Conservation (phyloP, 2,888 invertebrate species). For the Pantelozetes paolii region DNA sequence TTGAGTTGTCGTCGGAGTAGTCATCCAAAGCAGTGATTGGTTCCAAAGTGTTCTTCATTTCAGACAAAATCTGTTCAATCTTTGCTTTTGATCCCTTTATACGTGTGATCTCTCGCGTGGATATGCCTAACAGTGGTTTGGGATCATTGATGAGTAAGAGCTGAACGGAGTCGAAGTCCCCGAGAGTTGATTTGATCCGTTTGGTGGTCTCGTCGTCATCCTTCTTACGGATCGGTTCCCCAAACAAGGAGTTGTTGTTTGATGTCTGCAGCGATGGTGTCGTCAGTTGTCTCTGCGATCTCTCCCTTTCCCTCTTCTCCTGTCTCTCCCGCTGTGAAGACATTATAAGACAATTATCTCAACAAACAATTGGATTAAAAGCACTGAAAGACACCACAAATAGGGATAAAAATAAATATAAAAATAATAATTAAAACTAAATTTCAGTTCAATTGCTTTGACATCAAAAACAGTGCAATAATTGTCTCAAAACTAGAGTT, state of each 20-base stretch:
- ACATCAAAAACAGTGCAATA: constrained; percentile 8
- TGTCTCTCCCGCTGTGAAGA: constrained; percentile 37
- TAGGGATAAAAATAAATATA: not conserved
- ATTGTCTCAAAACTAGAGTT: not conserved
- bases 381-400: not conserved
- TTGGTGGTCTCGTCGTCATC: constrained; percentile 46
- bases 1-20: not conserved
- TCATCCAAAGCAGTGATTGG: constrained; percentile 43
- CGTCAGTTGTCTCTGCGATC: constrained; percentile 36
- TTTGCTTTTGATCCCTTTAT: constrained; percentile 42
- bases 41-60: constrained; percentile 42
- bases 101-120: constrained; percentile 39
- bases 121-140: constrained; percentile 41
- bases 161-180: constrained; percentile 42
- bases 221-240: constrained; percentile 36
- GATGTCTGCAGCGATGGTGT: not conserved
- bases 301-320: constrained; percentile 40
- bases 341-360: constrained; percentile 11
- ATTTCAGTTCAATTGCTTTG: not conserved
- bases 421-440: not conserved
- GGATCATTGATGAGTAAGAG: constrained; percentile 32
- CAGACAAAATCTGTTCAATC: constrained; percentile 43
- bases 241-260: constrained; percentile 33
- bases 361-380: not conserved
- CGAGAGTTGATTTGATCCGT: constrained; percentile 45